Evolutionary conservation across 2,888 invertebrate genomes (phyloP).

Genomic region (Invenusta paracnida): DNA sequence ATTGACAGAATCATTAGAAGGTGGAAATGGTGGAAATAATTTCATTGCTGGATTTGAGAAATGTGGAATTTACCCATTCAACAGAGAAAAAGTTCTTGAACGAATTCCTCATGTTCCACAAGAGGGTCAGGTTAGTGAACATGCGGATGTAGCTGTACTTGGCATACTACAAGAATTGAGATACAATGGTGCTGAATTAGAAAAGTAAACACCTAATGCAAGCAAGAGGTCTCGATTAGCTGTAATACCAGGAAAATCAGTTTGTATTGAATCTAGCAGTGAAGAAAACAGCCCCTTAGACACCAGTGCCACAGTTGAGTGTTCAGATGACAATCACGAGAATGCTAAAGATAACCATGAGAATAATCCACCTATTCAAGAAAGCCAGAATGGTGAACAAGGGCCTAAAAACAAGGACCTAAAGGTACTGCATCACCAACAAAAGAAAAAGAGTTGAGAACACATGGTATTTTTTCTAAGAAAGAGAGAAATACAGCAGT

Average conservation of each 20-base stretch:
- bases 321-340: conserved; percentile 2
- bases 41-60: conserved; percentile 1
- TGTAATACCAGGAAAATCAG: background rate
- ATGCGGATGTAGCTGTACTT: background rate
- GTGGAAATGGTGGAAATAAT: background rate
- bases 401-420: too few relatives aligned
- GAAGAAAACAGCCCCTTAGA: background rate
- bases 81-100: background rate
- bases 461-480: background rate
- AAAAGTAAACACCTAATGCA: background rate
- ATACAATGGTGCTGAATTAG: conserved; percentile 18
- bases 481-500: background rate
- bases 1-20: background rate
- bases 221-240: background rate
- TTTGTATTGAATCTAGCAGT: conserved; percentile 1
- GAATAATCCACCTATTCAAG: background rate
- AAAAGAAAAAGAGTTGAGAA: background rate
- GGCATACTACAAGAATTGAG: conserved; percentile 19
- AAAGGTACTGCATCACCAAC: background rate
- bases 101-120: background rate
- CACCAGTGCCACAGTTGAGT: background rate
- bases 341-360: background rate
- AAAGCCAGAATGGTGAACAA: background rate
- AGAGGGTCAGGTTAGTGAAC: background rate
- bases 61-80: background rate